Evolutionary conservation across 1,140 invertebrate species (phyloP).

Genomic region (Maconellicoccus hirsutus): DNA sequence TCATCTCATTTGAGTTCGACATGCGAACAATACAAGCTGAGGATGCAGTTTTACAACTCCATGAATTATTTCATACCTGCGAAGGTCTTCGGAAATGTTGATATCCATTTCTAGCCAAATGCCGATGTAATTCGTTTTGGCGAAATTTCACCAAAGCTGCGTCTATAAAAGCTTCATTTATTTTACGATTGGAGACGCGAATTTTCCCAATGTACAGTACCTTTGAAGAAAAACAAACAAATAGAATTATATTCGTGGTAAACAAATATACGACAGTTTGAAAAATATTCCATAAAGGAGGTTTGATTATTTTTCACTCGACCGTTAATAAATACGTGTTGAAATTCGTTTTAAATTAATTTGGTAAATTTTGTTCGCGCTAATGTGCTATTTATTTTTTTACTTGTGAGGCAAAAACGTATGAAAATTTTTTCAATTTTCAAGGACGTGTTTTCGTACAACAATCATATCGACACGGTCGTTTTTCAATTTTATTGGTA

Average conservation of each 20-base stretch:
- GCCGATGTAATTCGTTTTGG: slow-evolving; percentile 59
- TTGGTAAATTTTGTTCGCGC: too few relatives aligned
- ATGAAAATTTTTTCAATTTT: too few relatives aligned
- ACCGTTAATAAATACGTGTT: background rate
- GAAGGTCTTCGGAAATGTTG: slow-evolving; percentile 25
- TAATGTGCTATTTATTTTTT: too few relatives aligned
- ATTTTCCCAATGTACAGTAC: slow-evolving; percentile 82
- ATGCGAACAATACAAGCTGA: too few relatives aligned
- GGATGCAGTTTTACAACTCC: too few relatives aligned
- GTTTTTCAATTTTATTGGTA: too few relatives aligned
- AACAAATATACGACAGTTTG: too few relatives aligned
- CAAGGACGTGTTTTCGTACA: too few relatives aligned
- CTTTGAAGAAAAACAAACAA: slow-evolving; percentile 37
- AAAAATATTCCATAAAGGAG: slow-evolving; percentile 10
- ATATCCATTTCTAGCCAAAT: slow-evolving; percentile 38
- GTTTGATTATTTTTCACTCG: background rate
- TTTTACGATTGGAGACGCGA: slow-evolving; percentile 67
- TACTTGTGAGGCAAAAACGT: too few relatives aligned
- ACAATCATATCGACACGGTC: too few relatives aligned
- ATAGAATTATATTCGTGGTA: too few relatives aligned
- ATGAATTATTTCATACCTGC: slow-evolving; percentile 26
- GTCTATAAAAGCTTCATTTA: slow-evolving; percentile 78
- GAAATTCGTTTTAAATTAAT: slow-evolving; percentile 5
- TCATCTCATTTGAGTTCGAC: too few relatives aligned
- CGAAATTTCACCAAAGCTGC: slow-evolving; percentile 76